Evolutionary conservation across 2,113 vertebrate species (phyloP).

Genomic region (Zosterops borbonicus): DNA sequence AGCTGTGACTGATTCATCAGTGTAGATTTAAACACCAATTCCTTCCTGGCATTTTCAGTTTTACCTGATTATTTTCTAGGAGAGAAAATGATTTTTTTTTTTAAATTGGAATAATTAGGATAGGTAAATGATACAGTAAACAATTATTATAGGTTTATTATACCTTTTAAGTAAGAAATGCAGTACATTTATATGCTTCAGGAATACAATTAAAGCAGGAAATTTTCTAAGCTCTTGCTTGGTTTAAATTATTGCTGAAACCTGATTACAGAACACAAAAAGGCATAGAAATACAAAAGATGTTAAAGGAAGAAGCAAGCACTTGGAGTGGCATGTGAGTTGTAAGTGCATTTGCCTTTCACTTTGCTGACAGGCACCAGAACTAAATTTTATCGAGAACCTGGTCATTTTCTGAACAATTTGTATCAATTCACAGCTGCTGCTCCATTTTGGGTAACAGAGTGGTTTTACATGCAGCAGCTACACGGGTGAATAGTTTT

Average conservation of each 20-base stretch:
- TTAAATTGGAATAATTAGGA: not conserved
- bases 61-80: not conserved
- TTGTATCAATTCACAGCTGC: not conserved
- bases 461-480: not conserved
- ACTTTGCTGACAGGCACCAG: not conserved
- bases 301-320: not conserved
- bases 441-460: not conserved
- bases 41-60: not conserved
- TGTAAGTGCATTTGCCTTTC: not conserved
- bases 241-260: not conserved
- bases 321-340: accelerated
- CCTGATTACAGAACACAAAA: not conserved
- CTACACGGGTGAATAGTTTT: not conserved
- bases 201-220: not conserved
- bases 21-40: not conserved
- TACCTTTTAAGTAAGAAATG: not conserved
- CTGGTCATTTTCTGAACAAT: not conserved
- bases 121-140: not conserved
- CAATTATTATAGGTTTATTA: not conserved
- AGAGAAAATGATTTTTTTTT: not conserved
- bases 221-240: not conserved
- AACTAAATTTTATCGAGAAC: not conserved
- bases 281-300: not conserved
- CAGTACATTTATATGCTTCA: not conserved
- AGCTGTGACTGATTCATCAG: not conserved